Base-by-base conservation (phyloP, 2,113 vertebrate species). In the Probosciger aterrimus region DNA sequence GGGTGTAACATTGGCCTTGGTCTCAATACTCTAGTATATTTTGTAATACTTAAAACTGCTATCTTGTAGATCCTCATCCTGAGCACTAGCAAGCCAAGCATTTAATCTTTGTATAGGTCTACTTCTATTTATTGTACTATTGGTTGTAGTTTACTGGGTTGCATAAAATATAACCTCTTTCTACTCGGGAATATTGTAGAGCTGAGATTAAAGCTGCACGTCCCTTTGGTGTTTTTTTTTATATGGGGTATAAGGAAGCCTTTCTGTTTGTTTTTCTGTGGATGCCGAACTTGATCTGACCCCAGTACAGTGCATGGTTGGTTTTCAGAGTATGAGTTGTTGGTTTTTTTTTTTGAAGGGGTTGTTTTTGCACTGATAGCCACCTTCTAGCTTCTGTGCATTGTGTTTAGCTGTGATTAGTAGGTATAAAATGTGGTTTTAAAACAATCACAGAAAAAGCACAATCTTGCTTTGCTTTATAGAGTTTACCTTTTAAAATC, bases 301-400 rank as follows among this genome's bases (percentile, higher is more conserved):
- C 10, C 16, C 1, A 1, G 6, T 53, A 33, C 0, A 0, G 39
- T 49, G 53, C 24, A 35, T 33, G 20, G 62, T 10, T 89, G 11
- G 33, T 25, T 80, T 80, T 44, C 49, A 50, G 80, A 90, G 41
- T 17, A 14, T 30, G 9, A 14, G 24, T 46, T 44, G 6, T 47
- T 44, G 25, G 27, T 52, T 12, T 47, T 57, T 39, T 24, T 53
- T 41, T 53, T 37, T 14, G 14, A 7, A 14, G 57, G 14, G 14
- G 3, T 70, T 15, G 17, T 6, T 70, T 65, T 82, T 70, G 16
- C 3, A 31, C 35, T n/a, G 39, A 18, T 57, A 65, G 33, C 23
- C 39, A 3, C 39, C 4, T 67, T 67, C 41, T 47, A 8, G 7
- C 5, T 27, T 46, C 28, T 69, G 13, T 79, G 25, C 13, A 11